Percentiles rank a stretch among this genome's conserved stretches.
Conservation (phyloP, 2,888 invertebrate genomes). For the Mesorhabditis belari region DNA sequence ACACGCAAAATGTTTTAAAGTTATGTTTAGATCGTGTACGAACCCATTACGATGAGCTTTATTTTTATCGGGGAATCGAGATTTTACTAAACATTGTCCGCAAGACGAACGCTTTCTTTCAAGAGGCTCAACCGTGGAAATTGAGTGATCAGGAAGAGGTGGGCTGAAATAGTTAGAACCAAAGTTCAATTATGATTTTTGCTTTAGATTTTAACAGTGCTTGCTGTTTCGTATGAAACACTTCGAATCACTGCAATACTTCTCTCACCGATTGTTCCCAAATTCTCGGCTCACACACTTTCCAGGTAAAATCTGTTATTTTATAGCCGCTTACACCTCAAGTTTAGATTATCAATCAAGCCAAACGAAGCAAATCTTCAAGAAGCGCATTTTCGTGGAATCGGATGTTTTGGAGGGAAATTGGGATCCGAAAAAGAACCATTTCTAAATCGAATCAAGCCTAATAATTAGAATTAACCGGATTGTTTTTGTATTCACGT, state of each 20-base stretch:
- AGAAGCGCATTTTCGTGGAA: no score
- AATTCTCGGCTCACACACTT: conserved; percentile 65
- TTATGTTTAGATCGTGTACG: conserved; percentile 16
- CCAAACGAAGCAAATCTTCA: no score
- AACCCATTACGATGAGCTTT: conserved; percentile 32
- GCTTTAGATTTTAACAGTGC: conserved; percentile 55
- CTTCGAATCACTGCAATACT: conserved; percentile 73
- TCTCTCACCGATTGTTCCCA: conserved; percentile 78
- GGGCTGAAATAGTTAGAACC: conserved; percentile 1
- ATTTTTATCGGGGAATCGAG: conserved; percentile 64
- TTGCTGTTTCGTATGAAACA: conserved; percentile 78
- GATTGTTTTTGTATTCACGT: no score
- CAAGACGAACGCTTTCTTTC: no score
- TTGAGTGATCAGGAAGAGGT: neutral
- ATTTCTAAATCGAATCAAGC: no score
- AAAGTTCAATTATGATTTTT: neutral
- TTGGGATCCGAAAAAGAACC: no score
- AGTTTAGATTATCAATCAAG: no score
- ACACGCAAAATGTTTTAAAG: neutral
- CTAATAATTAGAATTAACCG: no score
- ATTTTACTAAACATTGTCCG: no score
- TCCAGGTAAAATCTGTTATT: conserved; percentile 42
- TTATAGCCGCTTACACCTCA: no score
- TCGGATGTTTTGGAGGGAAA: no score
- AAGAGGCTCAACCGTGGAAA: neutral